A percentile compares a stretch with the other conserved stretches of the same genome.
Conservation (phyloP, 2,888 invertebrate genomes). For the Labia minor region DNA sequence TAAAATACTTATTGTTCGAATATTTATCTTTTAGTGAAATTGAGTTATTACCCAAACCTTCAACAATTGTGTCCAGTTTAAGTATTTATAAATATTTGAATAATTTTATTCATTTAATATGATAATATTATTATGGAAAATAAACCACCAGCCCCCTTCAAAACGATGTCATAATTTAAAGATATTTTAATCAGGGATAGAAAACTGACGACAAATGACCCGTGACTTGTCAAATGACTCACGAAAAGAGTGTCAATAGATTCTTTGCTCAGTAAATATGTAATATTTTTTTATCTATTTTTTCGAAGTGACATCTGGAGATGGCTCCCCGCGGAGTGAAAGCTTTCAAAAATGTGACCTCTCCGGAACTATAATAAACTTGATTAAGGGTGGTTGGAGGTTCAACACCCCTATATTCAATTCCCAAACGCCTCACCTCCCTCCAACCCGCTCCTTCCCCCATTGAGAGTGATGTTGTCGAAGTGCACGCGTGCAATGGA, state of each 20-base stretch:
- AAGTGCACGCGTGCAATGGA: neutral
- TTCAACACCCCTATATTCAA: neutral
- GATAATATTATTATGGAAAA: too few relatives aligned
- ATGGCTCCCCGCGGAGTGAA: conserved; percentile 7
- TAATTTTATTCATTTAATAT: too few relatives aligned
- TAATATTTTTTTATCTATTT: neutral
- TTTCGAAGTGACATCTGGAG: neutral
- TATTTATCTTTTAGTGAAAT: too few relatives aligned
- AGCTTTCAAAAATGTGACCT: conserved; percentile 2
- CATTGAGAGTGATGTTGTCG: too few relatives aligned
- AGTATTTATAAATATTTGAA: too few relatives aligned
- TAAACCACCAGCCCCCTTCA: too few relatives aligned
- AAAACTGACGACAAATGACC: too few relatives aligned
- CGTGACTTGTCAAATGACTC: neutral
- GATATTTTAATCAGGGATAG: neutral
- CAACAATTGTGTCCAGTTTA: too few relatives aligned
- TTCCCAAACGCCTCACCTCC: neutral
- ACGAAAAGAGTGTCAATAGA: neutral
- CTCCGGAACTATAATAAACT: conserved; percentile 7
- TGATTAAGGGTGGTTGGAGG: neutral
- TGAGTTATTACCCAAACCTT: too few relatives aligned
- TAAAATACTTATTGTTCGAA: too few relatives aligned
- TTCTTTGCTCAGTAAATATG: neutral
- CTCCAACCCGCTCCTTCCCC: too few relatives aligned
- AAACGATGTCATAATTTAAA: too few relatives aligned